Percentiles rank a stretch among this genome's conserved stretches.
phyloP scores from a whole-genome alignment of 2,888 invertebrate genomes.

The Bombylius major region DNA sequence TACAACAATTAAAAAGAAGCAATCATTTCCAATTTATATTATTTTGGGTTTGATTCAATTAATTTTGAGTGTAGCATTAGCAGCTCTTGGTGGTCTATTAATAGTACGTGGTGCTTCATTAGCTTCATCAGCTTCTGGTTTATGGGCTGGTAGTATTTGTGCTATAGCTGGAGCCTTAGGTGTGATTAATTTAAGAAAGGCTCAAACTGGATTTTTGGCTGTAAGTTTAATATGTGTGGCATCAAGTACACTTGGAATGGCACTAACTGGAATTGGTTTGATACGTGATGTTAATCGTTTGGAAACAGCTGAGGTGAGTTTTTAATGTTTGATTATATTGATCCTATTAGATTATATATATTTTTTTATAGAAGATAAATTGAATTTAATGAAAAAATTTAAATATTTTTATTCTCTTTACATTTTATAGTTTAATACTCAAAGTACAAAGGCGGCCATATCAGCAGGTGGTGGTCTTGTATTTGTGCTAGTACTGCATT shows the following conservation, averaged over 20 bases:
- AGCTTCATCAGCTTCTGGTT: constrained; percentile 31
- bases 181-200: constrained; percentile 34
- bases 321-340: too few relatives aligned
- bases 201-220: constrained; percentile 34
- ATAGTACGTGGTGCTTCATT: constrained; percentile 32
- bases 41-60: constrained; percentile 31
- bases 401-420: constrained; percentile 7
- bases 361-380: neutral
- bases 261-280: constrained; percentile 33
- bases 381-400: neutral
- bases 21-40: constrained; percentile 27
- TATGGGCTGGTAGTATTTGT: constrained; percentile 34
- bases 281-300: constrained; percentile 32
- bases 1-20: neutral
- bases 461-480: constrained; percentile 32
- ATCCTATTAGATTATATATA: too few relatives aligned
- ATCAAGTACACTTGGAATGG: constrained; percentile 33
- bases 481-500: constrained; percentile 31
- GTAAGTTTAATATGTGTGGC: constrained; percentile 35
- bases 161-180: constrained; percentile 34
- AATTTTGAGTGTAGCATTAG: constrained; percentile 29
- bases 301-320: constrained; percentile 22
- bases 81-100: constrained; percentile 31
- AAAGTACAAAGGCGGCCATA: constrained; percentile 28
- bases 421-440: constrained; percentile 23